Percentiles rank a stretch among this genome's conserved stretches.
Evolutionary conservation across 2,113 vertebrate genomes (phyloP).

Genomic region (zebrafish (Danio rerio)): GRCz12tu NC_133177.1:7389001-7389500

Average conservation of each 20-base stretch:
- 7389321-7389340: neutral
- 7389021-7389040: neutral
- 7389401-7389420: neutral
- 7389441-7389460: neutral
- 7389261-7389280: too few species aligned
- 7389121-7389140: too few species aligned
- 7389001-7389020: neutral
- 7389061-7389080: neutral
- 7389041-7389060: neutral
- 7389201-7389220: neutral
- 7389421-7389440: neutral
- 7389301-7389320: too few species aligned
- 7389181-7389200: too few species aligned
- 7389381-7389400: too few species aligned
- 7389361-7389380: too few species aligned
- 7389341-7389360: neutral
- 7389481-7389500: too few species aligned
- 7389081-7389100: too few species aligned
- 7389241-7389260: too few species aligned
- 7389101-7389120: too few species aligned
- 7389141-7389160: neutral
- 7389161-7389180: neutral
- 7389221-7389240: too few species aligned
- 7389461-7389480: neutral
- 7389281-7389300: too few species aligned